Base-by-base conservation (phyloP, 2,797 vertebrate species). In the Xerus rutilus region DNA sequence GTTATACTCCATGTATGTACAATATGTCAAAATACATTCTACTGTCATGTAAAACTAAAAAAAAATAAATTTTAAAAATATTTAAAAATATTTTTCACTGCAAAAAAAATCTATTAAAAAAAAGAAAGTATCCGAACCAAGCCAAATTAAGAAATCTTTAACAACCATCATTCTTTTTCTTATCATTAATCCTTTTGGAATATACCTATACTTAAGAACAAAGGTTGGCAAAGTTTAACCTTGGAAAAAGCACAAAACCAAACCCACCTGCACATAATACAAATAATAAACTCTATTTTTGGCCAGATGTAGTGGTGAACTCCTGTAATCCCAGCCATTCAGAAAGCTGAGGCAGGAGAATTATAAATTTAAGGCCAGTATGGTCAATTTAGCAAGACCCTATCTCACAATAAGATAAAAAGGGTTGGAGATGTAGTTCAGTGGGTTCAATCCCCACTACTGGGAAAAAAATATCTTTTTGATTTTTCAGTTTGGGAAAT, bases 131-230 rank as follows among this genome's bases (percentile, higher is more conserved):
- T 20, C 32, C 84, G 47, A 95, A 90, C 3, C 23, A 92, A 89
- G 67, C 14, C 47, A 91, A 86, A 86, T 43, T 85, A 82, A 76
- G 76, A 95, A 96, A 76, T 45, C n/a, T 82, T 83, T 59, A 21
- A 78, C 65, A 94, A 85, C 0, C 3, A 28, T 85, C 45, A 89
- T 32, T 70, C 11, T 73, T 93, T 91, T 87, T 87, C 14, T 17
- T 73, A 8, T 74, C 30, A 78, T 81, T 52, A 74, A 30, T 28
- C 45, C 20, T 83, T 89, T 64, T 83, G 43, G 39, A 96, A 70
- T 76, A 65, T 52, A 72, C 20, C 6, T 20, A 70, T 78, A 70
- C 52, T 30, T 69, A 32, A 97, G n/a, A 95, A 52, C 35, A 88
- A 72, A 96, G 8, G 7, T 35, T 73, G 39, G 35, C 18, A 96